These are phyloP conservation scores for Coenonympha arcania DNA, from an alignment of 2,888 invertebrate species.

Conservation along the genomic window DNA sequence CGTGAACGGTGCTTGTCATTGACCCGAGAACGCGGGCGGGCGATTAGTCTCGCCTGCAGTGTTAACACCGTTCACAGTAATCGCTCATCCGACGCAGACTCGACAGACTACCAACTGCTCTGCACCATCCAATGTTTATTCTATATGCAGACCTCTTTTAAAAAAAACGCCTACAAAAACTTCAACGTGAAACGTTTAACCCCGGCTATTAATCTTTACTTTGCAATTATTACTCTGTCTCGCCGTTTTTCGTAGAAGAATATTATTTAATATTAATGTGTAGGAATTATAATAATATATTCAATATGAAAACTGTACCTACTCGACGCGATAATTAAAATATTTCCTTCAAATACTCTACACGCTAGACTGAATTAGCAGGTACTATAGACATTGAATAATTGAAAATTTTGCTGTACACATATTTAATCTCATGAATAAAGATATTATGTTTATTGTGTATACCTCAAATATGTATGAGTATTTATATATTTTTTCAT, in stretches of 20 bases:
- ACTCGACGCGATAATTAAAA: too few species aligned
- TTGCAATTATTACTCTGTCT: too few species aligned
- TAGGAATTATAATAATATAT: too few species aligned
- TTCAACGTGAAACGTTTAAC: neutral
- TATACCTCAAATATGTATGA: neutral
- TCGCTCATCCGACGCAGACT: constrained; percentile 63
- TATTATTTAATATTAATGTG: too few species aligned
- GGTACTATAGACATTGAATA: neutral
- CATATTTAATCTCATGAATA: neutral
- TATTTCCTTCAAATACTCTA: neutral
- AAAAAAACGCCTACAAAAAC: neutral
- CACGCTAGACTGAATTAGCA: neutral
- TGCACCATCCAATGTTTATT: constrained; percentile 1
- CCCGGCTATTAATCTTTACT: neutral
- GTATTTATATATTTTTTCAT: neutral
- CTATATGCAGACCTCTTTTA: neutral
- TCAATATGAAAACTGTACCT: too few species aligned
- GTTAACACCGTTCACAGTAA: constrained; percentile 62
- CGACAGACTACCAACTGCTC: constrained; percentile 33
- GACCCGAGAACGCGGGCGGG: constrained; percentile 45
- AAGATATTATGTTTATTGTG: neutral
- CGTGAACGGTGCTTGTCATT: constrained; percentile 33
- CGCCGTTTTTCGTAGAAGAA: too few species aligned
- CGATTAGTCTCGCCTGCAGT: constrained; percentile 55
- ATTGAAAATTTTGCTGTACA: neutral